A percentile compares a stretch with the other conserved stretches of the same genome.
Conservation (phyloP, 2,113 vertebrate species). For the Rhodinocichla rosea region DNA sequence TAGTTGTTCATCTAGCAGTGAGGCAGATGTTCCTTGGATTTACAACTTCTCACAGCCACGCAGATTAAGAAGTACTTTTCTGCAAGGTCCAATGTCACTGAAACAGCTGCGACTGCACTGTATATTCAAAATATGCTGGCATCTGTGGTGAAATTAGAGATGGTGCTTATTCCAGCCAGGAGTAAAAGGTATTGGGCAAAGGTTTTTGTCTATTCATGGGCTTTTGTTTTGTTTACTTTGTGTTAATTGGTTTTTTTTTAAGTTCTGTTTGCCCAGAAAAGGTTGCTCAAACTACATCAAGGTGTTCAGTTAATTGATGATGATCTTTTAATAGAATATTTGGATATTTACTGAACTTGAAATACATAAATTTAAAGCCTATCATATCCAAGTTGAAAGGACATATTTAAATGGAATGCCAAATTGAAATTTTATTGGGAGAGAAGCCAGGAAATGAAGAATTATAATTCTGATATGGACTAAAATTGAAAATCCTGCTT, state of each 20-base stretch:
- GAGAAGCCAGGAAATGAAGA: background rate
- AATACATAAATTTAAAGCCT: background rate
- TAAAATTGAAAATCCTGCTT: background rate
- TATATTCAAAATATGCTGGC: background rate
- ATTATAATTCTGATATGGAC: background rate
- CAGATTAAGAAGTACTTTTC: conserved; percentile 24
- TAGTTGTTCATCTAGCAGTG: background rate
- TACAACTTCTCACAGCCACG: background rate
- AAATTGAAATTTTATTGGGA: background rate
- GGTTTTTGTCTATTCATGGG: background rate
- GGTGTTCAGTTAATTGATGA: background rate
- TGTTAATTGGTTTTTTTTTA: background rate
- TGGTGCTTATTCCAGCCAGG: background rate
- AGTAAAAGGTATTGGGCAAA: background rate
- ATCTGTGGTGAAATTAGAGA: background rate
- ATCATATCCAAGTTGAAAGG: background rate
- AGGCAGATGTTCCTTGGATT: conserved; percentile 42
- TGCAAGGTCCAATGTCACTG: background rate
- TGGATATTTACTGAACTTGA: background rate
- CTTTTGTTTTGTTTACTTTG: background rate
- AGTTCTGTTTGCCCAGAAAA: background rate
- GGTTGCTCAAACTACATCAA: background rate
- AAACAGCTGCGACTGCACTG: background rate
- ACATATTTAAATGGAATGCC: background rate
- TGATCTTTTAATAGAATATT: background rate